A percentile compares a stretch with the other conserved stretches of the same genome.
Evolutionary conservation across 2,113 vertebrate genomes (phyloP).

Genomic region (Fulica atra): DNA sequence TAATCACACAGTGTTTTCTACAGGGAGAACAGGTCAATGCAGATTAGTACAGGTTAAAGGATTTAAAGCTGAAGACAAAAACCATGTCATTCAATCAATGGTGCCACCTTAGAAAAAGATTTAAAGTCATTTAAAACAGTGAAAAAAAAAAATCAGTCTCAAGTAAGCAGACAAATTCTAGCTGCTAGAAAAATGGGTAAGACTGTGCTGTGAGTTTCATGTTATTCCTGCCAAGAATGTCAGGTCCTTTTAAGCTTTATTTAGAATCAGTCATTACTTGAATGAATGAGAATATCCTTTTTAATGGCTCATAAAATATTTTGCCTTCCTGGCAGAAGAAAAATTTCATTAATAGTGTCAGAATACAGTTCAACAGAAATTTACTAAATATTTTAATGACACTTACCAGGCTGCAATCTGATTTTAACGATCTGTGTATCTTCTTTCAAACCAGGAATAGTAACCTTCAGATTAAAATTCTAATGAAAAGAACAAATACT

Average conservation of each 20-base stretch:
- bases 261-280: background rate
- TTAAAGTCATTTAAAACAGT: background rate
- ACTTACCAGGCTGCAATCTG: constrained; percentile 85
- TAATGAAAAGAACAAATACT: constrained; percentile 69
- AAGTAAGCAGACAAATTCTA: background rate
- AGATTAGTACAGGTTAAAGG: background rate
- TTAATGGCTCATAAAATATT: background rate
- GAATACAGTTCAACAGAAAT: background rate
- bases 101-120: background rate
- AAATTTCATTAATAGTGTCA: background rate
- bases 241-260: background rate
- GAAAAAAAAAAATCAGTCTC: background rate
- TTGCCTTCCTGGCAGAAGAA: background rate
- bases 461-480: constrained; percentile 85
- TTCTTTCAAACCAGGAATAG: constrained; percentile 83
- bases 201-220: background rate
- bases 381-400: background rate
- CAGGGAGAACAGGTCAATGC: background rate
- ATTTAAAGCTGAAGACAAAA: background rate
- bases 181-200: background rate
- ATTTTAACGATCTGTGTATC: constrained; percentile 80
- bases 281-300: background rate
- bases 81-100: background rate
- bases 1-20: background rate
- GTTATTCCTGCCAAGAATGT: background rate